Base-by-base conservation (phyloP, 2,888 invertebrate genomes). In the Xylota segnis region DNA sequence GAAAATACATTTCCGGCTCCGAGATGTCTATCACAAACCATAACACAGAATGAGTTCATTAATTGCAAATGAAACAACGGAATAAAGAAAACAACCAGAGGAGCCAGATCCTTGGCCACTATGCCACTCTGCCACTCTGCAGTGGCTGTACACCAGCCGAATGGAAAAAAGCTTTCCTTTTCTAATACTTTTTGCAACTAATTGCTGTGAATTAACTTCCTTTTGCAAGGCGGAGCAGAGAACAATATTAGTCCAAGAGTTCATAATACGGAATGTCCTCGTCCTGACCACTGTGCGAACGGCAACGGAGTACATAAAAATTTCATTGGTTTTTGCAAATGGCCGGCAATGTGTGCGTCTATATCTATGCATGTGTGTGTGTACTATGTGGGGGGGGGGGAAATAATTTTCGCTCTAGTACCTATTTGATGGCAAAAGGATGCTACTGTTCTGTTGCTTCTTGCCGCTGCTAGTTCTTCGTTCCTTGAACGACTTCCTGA, bases 11-110 rank as follows among this genome's bases (percentile, higher is more conserved):
- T 86, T 77, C 86, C 76, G 86, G 82, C 86, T 82, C 86, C 86
- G 27, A 86, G 86, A 86, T 86, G 86, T 86, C 86, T 86, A 86
- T 86, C 86, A 77, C 71, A 68, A 86, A 70, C 82, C 82, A 86
- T 86, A 82, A 76, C 72, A 76, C 37, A 82, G 77, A 82, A 77
- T 74, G 72, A 76, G 82, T 77, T 86, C 86, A 86, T 86, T 86
- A 77, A 86, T 82, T 82, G 76, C 72, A 82, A 77, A 86, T 86
- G 76, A 72, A 82, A 81, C 52, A 65, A 77, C 34, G 58, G 52
- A 45, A 58, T 52, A 74, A 32, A 47, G 10, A 65, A 70, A 58
- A 75, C n/a, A 56, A 56, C 47, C 40, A 66, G 16, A 40, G 40
- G 45, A 47, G 37, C 37, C 12, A 14, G 61, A 37, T 78, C 43